Percentiles rank a stretch among this genome's conserved stretches.
phyloP scores from a whole-genome alignment of 1,140 invertebrate genomes.

The Apis mellifera region Amel_HAv3.1 CM009939.2:6082501-6083000 shows the following conservation, averaged over 20 bases:
- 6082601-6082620: not conserved
- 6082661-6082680: not conserved
- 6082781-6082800: not conserved
- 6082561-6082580: not conserved
- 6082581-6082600: not conserved
- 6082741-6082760: not conserved
- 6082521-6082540: not conserved
- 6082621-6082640: too few species aligned
- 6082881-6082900: accelerated
- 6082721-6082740: not conserved
- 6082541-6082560: too few species aligned
- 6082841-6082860: not conserved
- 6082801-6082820: too few species aligned
- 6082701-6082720: accelerated
- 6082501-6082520: too few species aligned
- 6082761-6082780: not conserved
- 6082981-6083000: not conserved
- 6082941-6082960: not conserved
- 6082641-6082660: too few species aligned
- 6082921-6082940: not conserved
- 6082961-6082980: not conserved
- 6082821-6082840: too few species aligned
- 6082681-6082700: not conserved
- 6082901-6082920: not conserved
- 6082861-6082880: not conserved